Base-by-base conservation (phyloP, 2,888 invertebrate genomes). In the Diaprepes abbreviatus region DNA sequence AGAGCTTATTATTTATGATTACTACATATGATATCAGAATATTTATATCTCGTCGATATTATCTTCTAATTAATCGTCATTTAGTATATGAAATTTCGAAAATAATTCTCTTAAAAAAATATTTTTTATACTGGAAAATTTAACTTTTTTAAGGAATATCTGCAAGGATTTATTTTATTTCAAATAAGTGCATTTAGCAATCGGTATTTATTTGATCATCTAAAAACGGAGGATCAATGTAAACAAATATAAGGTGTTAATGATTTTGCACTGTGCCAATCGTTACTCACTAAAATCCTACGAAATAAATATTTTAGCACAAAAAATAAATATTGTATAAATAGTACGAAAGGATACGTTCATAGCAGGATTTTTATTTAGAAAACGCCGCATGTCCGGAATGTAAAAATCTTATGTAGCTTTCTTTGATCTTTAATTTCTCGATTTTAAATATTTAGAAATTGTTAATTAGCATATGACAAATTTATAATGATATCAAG, bases 301-400 rank as follows among this genome's bases (percentile, higher is more conserved):
- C 31, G 19, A 28, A 28, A 50, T 48, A 50, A 50, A 28, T 50
- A 50, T 50, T 50, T 50, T 50, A 50, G 14, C 48, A 50, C 48
- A 14, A 45, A 45, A 45, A 45, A 45, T 45, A 45, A 45, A 45
- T 45, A 45, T 45, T 45, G n/a, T 45, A 45, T 45, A 45, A 45
- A 45, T 24, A 45, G 45, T 45, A 45, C 45, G 24, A 50, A 28
- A 50, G 28, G 48, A 50, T 28, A 1, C 28, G 14, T 50, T 28
- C 45, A 9, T 28, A 9, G 28, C 14, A 28, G 48, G 14, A 48
- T 10, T 12, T 19, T 24, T 24, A 45, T 24, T 33, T 33, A 9
- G 7, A 35, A n/a, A 1, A 24, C 3, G 16, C n/a, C 45, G 9
- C 7, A 14, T 50, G 28, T 50, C 45, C 5, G 24, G 3, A 43